These are phyloP conservation scores for Goniozus legneri DNA, from an alignment of 1,140 invertebrate species.

Conservation along the genomic window DNA sequence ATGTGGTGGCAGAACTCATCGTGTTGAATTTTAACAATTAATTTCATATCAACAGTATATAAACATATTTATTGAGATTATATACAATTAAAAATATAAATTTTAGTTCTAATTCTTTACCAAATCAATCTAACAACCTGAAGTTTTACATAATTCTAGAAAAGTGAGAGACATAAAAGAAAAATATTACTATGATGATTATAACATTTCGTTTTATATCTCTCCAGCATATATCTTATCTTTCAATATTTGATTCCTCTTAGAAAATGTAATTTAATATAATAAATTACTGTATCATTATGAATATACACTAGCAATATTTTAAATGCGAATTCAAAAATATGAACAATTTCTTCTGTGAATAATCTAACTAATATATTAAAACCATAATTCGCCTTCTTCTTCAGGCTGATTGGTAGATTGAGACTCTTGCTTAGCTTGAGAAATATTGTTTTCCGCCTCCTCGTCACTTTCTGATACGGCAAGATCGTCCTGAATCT, in stretches of 20 bases:
- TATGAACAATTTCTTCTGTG: neutral
- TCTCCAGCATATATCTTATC: no score
- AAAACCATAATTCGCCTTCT: constrained; percentile 58
- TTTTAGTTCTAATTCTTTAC: constrained; percentile 8
- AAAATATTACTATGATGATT: no score
- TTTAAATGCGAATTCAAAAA: constrained; percentile 6
- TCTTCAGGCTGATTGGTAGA: constrained; percentile 43
- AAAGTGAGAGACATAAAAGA: no score
- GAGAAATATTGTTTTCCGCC: constrained; percentile 35
- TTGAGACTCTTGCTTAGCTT: constrained; percentile 28
- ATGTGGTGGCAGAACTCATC: no score
- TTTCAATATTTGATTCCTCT: no score
- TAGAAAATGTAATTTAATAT: no score
- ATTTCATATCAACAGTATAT: neutral
- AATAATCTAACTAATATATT: constrained; percentile 30
- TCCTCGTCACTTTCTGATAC: constrained; percentile 81
- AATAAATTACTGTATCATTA: no score
- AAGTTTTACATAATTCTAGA: no score
- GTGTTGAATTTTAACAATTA: neutral
- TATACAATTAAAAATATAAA: constrained; percentile 2
- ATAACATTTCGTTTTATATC: no score
- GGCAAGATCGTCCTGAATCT: constrained; percentile 71
- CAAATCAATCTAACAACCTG: no score
- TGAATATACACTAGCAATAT: constrained; percentile 1
- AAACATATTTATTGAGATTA: constrained; percentile 5